A percentile compares a stretch with the other conserved stretches of the same genome.
These are phyloP conservation scores for Chaenocephalus aceratus DNA, from an alignment of 2,113 vertebrate species.

Conservation along the genomic window DNA sequence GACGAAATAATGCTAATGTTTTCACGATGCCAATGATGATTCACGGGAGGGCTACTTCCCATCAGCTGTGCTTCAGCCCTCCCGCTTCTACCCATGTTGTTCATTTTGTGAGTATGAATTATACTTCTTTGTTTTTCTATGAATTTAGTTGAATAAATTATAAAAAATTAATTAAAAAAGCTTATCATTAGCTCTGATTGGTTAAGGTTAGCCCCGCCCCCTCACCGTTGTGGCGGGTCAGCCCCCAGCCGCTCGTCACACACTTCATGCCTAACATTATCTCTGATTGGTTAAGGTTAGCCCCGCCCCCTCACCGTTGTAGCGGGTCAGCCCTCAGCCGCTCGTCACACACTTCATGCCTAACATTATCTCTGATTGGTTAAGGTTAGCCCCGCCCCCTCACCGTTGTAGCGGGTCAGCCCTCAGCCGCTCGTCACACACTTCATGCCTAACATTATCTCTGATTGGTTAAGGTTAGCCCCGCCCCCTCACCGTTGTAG, in stretches of 20 bases:
- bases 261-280: conserved; percentile 74
- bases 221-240: conserved; percentile 82
- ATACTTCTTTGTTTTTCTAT: no score
- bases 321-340: conserved; percentile 87
- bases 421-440: conserved; percentile 90
- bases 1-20: no score
- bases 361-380: conserved; percentile 1
- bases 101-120: no score
- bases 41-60: no score
- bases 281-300: conserved; percentile 4
- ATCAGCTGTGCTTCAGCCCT: no score
- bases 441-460: conserved; percentile 53
- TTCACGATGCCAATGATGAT: no score
- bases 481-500: conserved; percentile 75
- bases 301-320: conserved; percentile 74
- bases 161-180: no score
- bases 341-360: conserved; percentile 84
- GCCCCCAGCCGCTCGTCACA: conserved; percentile 88
- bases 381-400: not conserved
- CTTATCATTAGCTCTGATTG: conserved; percentile 7
- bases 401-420: conserved; percentile 82
- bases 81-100: no score
- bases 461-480: conserved; percentile 2
- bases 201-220: not conserved
- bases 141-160: no score